Conservation (phyloP, 2,888 invertebrate genomes). For the Notodonta dromedarius region DNA sequence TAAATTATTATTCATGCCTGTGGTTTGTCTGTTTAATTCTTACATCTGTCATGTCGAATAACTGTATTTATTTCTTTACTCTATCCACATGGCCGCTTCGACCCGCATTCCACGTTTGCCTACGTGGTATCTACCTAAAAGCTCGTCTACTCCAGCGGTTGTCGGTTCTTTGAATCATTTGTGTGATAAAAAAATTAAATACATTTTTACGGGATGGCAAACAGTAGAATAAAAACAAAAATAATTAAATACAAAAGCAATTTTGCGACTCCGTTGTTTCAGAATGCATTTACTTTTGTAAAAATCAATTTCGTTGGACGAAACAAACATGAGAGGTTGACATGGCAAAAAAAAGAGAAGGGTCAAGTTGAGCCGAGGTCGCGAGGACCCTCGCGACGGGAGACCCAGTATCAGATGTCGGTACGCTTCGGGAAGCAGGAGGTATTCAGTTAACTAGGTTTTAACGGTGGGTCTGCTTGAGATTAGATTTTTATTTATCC, state of each 20-base stretch:
- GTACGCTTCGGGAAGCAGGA: constrained; percentile 15
- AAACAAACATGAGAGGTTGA: constrained; percentile 23
- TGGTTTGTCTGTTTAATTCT: too few relatives aligned
- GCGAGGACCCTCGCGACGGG: constrained; percentile 31
- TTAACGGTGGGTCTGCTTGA: background rate
- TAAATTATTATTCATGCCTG: too few relatives aligned
- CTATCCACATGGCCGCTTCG: too few relatives aligned
- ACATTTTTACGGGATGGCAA: background rate
- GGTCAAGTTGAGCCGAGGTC: constrained; percentile 31
- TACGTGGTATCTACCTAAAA: too few relatives aligned
- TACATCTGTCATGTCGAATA: too few relatives aligned
- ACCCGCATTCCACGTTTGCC: too few relatives aligned
- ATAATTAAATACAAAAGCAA: background rate
- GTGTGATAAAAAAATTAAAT: background rate
- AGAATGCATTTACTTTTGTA: background rate
- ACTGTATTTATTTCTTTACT: too few relatives aligned
- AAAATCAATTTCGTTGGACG: constrained; percentile 7
- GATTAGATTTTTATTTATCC: background rate
- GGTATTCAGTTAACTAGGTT: constrained; percentile 9
- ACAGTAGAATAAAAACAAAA: background rate
- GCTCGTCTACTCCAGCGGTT: too few relatives aligned
- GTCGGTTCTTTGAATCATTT: too few relatives aligned
- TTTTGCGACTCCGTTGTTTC: background rate
- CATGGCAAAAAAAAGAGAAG: constrained; percentile 12
- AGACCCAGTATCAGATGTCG: constrained; percentile 23